Evolutionary conservation across 2,113 vertebrate species (phyloP).

Genomic region (Plecturocebus donacophilus): DNA sequence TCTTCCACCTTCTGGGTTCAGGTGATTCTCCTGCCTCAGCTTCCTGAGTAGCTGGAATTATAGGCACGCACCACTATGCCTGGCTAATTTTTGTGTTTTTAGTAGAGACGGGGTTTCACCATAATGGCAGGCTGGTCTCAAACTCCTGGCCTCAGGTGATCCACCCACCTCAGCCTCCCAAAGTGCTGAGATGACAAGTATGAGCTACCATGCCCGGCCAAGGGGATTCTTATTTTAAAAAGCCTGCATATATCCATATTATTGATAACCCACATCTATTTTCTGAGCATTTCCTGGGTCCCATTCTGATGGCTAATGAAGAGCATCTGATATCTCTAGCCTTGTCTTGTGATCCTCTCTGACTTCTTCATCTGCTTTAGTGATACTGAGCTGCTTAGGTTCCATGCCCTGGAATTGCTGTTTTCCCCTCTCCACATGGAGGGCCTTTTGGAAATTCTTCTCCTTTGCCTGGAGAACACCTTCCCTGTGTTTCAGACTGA

Average conservation of each 20-base stretch:
- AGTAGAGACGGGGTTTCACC: no score
- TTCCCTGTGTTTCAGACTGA: not conserved
- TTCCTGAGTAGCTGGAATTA: no score
- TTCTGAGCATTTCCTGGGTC: not conserved
- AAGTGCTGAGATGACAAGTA: no score
- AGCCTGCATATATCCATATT: accelerated
- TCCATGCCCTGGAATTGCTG: not conserved
- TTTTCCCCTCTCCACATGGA: not conserved
- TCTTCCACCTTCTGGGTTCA: no score
- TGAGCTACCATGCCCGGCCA: no score
- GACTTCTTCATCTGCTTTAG: not conserved
- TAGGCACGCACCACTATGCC: no score
- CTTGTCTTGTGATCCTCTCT: not conserved
- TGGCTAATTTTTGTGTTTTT: no score
- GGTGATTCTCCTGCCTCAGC: no score
- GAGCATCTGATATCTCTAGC: not conserved
- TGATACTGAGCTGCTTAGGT: not conserved
- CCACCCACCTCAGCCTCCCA: no score
- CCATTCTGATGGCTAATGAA: not conserved
- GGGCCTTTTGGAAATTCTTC: not conserved
- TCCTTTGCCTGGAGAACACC: not conserved
- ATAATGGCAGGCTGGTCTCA: no score
- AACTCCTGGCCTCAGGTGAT: no score
- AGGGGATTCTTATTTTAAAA: not conserved
- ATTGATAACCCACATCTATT: not conserved